Base-by-base conservation (phyloP, 2,113 vertebrate genomes). In the Tyrannus savana region DNA sequence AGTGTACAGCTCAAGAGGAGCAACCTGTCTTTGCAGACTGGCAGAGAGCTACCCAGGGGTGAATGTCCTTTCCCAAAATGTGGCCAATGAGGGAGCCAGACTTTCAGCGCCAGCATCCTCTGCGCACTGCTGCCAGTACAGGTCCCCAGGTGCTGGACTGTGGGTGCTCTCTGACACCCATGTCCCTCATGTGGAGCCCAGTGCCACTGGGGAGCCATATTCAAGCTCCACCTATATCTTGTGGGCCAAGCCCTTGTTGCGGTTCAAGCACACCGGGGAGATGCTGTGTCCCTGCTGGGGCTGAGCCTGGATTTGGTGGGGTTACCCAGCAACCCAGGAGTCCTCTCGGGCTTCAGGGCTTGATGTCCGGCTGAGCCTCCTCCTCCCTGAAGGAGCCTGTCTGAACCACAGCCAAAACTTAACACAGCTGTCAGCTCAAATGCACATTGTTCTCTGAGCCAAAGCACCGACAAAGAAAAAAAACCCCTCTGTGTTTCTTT, bases 351-450 rank as follows among this genome's bases (percentile, higher is more conserved):
- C 35, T 89, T 39, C 30, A 60, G 60, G 28, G 7, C 12, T 68
- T 71, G 46, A 68, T 33, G 30, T 87, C 41, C 2, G 0, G 14
- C 59, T 63, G 19, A 46, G 33, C 16, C 39, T 68, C 24, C 19
- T 67, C 15, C 52, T 76, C 21, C 47, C 56, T 42, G 47, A 78
- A 77, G 47, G 30, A 93, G 39, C 7, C 2, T 7, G 23, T 75
- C 47, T 91, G 73, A 93, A 81, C 30, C 44, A 35, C 60, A 75
- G 35, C 73, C 69, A 78, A 77, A 87, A 74, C 28, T 81, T 81
- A 77, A 75, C 89, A 53, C 53, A 86, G 35, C 85, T 93, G 67
- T 90, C 93, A 92, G 55, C 59, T 92, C n/a, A 62, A 66, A 91
- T 80, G 35, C 50, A 2, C 33, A 31, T 23, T 60, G 35, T 88